A percentile compares a stretch with the other conserved stretches of the same genome.
phyloP scores from a whole-genome alignment of 2,888 invertebrate genomes.

The Isoperla grammatica region DNA sequence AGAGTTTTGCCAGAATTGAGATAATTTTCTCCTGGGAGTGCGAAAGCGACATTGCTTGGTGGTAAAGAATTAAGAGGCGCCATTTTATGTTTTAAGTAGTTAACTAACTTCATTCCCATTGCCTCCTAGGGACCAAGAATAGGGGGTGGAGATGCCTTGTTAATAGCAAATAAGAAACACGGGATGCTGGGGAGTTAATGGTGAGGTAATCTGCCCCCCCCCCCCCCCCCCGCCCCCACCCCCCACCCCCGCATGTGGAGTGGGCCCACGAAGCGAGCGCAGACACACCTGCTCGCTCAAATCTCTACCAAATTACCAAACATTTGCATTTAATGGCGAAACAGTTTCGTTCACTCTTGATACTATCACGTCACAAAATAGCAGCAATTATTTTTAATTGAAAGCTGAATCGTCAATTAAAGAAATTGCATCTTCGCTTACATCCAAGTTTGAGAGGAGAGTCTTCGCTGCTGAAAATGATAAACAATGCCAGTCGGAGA shows the following conservation, averaged over 20 bases:
- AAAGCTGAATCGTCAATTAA: no score
- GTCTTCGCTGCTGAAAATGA: background rate
- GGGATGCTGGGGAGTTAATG: constrained; percentile 11
- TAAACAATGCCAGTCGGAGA: background rate
- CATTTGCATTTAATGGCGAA: no score
- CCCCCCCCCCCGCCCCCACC: background rate
- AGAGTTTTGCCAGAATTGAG: constrained; percentile 29
- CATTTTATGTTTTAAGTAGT: constrained; percentile 29
- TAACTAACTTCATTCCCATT: constrained; percentile 28
- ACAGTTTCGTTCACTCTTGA: no score
- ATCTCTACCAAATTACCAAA: background rate
- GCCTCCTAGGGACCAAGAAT: constrained; percentile 21
- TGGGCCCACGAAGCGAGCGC: background rate
- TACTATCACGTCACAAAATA: no score
- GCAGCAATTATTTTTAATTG: no score
- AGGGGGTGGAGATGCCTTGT: constrained; percentile 13
- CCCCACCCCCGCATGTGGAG: background rate
- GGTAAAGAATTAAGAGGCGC: constrained; percentile 24
- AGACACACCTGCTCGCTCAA: constrained; percentile 15
- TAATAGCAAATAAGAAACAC: constrained; percentile 20
- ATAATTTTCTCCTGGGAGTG: constrained; percentile 29
- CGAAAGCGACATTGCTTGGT: constrained; percentile 18
- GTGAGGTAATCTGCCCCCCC: constrained; percentile 13
- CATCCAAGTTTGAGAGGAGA: no score
- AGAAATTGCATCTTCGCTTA: no score